Percentiles rank a stretch among this genome's conserved stretches.
phyloP scores from a whole-genome alignment of 2,113 vertebrate species.

The Catharus minimus region DNA sequence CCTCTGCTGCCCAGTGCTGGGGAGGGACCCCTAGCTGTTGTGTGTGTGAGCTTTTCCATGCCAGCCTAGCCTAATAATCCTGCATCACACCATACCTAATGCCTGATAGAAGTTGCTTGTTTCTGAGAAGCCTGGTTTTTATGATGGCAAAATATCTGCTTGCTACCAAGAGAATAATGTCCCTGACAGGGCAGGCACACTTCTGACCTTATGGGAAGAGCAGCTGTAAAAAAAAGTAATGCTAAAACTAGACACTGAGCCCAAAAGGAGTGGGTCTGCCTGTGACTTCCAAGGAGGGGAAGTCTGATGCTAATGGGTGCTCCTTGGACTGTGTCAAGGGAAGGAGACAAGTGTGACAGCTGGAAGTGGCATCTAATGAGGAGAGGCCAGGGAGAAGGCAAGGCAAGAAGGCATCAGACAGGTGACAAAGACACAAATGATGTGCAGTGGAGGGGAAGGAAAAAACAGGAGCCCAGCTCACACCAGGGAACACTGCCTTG shows the following conservation, averaged over 20 bases:
- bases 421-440: neutral
- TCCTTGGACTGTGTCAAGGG: neutral
- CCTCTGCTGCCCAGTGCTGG: neutral
- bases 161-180: neutral
- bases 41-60: neutral
- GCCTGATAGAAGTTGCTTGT: neutral
- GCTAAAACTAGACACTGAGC: neutral
- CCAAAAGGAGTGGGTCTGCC: neutral
- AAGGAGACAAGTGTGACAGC: rapidly evolving
- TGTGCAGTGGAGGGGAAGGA: neutral
- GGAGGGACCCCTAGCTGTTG: neutral
- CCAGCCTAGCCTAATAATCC: neutral
- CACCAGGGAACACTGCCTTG: neutral
- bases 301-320: neutral
- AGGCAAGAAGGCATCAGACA: neutral
- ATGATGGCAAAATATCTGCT: neutral
- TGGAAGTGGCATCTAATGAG: neutral
- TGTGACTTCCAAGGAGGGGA: neutral
- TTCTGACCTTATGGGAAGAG: neutral
- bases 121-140: neutral
- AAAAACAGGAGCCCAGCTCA: neutral
- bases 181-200: neutral
- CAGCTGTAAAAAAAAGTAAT: neutral
- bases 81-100: neutral
- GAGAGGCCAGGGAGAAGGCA: neutral